Evolutionary conservation across 1,140 invertebrate genomes (phyloP).

Genomic region (Diabrotica undecimpunctata): DNA sequence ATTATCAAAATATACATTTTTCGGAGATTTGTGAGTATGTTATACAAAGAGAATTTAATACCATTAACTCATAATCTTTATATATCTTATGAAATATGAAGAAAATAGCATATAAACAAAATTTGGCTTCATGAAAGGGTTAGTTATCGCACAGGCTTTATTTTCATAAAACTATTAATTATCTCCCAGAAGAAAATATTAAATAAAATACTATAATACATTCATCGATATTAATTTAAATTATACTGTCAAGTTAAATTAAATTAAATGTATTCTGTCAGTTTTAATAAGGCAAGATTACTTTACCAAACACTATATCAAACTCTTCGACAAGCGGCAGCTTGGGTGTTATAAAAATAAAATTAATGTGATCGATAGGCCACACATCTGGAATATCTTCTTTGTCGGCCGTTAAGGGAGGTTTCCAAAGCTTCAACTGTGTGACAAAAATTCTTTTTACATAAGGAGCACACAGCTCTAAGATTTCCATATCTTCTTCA

Average conservation of each 20-base stretch:
- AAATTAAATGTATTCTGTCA: neutral
- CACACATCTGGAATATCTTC: slow-evolving; percentile 42
- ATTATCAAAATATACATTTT: too few relatives aligned
- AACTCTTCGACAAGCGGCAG: slow-evolving; percentile 37
- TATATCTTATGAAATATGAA: too few relatives aligned
- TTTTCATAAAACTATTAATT: too few relatives aligned
- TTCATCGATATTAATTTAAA: neutral
- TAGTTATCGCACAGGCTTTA: too few relatives aligned
- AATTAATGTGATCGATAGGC: slow-evolving; percentile 43
- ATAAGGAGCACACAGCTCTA: slow-evolving; percentile 36
- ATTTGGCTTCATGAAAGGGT: too few relatives aligned
- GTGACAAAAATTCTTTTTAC: slow-evolving; percentile 38
- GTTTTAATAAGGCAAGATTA: slow-evolving; percentile 3
- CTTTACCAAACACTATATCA: slow-evolving; percentile 35
- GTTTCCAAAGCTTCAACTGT: slow-evolving; percentile 42
- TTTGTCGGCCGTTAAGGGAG: slow-evolving; percentile 37
- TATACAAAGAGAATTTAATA: neutral
- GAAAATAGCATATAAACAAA: too few relatives aligned
- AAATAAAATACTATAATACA: too few relatives aligned
- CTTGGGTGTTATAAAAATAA: slow-evolving; percentile 37
- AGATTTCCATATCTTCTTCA: slow-evolving; percentile 42
- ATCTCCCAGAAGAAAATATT: too few relatives aligned
- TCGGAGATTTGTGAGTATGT: too few relatives aligned
- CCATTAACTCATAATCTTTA: too few relatives aligned
- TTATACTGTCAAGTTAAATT: neutral